Conservation (phyloP, 2,797 vertebrate genomes). For the Hirundo rustica region DNA sequence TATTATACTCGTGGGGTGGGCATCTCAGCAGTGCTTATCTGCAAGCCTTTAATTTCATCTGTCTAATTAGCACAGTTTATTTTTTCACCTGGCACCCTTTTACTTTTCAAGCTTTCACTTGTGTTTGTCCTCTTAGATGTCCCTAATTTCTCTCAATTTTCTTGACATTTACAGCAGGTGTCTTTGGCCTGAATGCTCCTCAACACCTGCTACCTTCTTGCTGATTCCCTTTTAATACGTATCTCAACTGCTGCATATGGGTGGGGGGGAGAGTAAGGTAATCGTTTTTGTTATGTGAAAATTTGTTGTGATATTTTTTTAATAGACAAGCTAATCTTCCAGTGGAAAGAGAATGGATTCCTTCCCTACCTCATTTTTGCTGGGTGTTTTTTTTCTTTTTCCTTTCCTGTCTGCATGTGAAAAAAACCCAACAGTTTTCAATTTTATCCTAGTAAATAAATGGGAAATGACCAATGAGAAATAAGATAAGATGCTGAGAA, state of each 20-base stretch:
- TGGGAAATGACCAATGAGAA: neutral
- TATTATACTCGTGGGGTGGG: neutral
- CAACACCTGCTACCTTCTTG: neutral
- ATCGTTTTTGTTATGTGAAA: neutral
- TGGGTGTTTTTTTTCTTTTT: neutral
- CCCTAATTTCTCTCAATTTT: constrained; percentile 23
- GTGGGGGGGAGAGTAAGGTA: neutral
- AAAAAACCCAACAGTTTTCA: neutral
- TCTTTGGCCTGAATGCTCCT: neutral
- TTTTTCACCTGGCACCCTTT: neutral
- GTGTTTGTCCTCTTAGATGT: neutral
- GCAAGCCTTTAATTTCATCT: neutral
- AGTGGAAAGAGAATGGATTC: neutral
- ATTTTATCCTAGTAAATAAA: neutral
- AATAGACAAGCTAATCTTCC: neutral
- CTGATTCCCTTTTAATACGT: neutral
- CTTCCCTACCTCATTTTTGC: neutral
- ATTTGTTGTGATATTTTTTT: neutral
- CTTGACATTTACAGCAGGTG: constrained; percentile 31
- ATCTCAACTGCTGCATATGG: neutral
- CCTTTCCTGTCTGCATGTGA: neutral
- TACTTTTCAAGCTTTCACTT: constrained; percentile 1
- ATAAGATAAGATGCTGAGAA: neutral
- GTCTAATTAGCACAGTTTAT: neutral
- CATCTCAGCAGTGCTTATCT: neutral